These are phyloP conservation scores for Macrobrachium rosenbergii DNA, from an alignment of 1,140 invertebrate genomes.

Conservation along the genomic window DNA sequence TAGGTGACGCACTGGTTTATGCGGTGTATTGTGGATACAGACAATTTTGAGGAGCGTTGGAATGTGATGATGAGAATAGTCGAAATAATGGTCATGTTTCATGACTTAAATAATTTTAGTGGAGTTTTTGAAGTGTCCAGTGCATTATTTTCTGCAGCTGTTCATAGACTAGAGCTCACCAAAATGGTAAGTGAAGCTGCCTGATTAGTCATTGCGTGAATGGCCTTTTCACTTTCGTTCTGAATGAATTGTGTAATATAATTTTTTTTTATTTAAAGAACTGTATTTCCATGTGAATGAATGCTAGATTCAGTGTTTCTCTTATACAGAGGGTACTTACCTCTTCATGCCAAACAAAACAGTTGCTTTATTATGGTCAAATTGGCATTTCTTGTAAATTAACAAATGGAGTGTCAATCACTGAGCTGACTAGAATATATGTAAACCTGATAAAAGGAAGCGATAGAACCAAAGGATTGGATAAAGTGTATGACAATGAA, in stretches of 20 bases:
- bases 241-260: neutral
- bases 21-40: constrained; percentile 95
- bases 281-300: too few species aligned
- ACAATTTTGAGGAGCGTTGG: constrained; percentile 96
- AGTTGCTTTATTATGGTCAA: too few species aligned
- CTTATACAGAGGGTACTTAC: too few species aligned
- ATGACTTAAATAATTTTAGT: constrained; percentile 99
- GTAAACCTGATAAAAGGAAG: too few species aligned
- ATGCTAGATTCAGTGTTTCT: too few species aligned
- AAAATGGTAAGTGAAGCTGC: constrained; percentile 78
- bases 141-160: constrained; percentile 91
- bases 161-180: constrained; percentile 89
- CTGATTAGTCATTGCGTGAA: neutral
- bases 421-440: too few species aligned
- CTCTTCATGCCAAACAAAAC: too few species aligned
- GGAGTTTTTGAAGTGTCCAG: constrained; percentile 94
- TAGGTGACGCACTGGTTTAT: constrained; percentile 97
- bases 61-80: constrained; percentile 91
- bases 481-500: too few species aligned
- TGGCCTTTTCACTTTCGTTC: neutral
- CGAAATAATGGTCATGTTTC: constrained; percentile 94
- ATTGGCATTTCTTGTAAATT: too few species aligned
- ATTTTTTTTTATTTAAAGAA: neutral
- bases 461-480: too few species aligned
- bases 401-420: too few species aligned